Conservation (phyloP, 2,888 invertebrate genomes). For the Leptogaster cylindrica region DNA sequence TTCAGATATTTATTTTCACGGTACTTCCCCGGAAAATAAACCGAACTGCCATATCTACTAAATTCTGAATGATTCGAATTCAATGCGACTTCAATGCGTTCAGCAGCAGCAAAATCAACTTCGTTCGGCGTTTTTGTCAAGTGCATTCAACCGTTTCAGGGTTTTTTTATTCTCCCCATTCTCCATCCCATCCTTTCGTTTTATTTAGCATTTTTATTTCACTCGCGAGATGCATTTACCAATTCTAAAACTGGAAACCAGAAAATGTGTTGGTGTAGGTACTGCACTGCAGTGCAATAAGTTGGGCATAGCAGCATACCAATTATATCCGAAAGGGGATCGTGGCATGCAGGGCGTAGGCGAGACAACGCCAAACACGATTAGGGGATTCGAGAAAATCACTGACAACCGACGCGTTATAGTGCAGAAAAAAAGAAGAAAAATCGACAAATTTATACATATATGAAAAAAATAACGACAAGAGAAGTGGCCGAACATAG, state of each 20-base stretch:
- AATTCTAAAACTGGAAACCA: slow-evolving; percentile 40
- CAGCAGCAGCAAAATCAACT: not conserved
- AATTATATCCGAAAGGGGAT: slow-evolving; percentile 21
- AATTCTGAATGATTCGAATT: too few species aligned
- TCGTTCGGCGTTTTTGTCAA: slow-evolving; percentile 33
- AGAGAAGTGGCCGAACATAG: slow-evolving; percentile 11
- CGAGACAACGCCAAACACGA: slow-evolving; percentile 29
- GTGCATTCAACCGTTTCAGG: slow-evolving; percentile 39
- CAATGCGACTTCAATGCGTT: not conserved
- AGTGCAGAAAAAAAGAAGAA: slow-evolving; percentile 30
- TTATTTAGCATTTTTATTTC: not conserved
- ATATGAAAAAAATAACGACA: slow-evolving; percentile 2
- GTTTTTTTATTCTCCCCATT: not conserved
- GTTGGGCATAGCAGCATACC: slow-evolving; percentile 14
- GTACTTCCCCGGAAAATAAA: too few species aligned
- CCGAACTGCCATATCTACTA: too few species aligned
- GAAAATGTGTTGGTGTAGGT: slow-evolving; percentile 42
- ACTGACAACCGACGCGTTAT: slow-evolving; percentile 12
- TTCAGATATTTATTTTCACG: too few species aligned
- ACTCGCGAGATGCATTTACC: slow-evolving; percentile 13
- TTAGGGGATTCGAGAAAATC: slow-evolving; percentile 19
- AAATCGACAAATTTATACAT: too few species aligned
- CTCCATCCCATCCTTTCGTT: not conserved
- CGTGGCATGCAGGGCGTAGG: slow-evolving; percentile 30
- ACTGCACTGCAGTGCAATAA: slow-evolving; percentile 35